Evolutionary conservation across 2,797 vertebrate species (phyloP).

Genomic region (Sandelia bainsii): DNA sequence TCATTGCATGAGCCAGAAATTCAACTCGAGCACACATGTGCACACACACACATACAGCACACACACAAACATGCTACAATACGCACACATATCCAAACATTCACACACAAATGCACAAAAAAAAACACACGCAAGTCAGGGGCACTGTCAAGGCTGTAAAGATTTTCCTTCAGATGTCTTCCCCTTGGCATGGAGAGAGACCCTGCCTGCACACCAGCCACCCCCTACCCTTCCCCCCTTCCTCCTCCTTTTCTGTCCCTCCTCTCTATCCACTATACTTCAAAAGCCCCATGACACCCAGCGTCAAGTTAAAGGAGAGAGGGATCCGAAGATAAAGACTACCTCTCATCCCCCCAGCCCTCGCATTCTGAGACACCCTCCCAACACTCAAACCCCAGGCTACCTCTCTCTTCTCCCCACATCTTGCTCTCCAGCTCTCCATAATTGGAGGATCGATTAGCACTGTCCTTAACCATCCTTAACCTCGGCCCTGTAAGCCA

Average conservation of each 20-base stretch:
- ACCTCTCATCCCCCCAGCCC: conserved; percentile 67
- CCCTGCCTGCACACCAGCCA: conserved; percentile 59
- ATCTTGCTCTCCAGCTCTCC: conserved; percentile 61
- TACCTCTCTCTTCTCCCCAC: conserved; percentile 64
- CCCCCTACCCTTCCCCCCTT: conserved; percentile 9
- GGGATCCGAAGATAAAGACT: conserved; percentile 78
- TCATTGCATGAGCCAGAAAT: conserved; percentile 73
- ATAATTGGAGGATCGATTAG: conserved; percentile 85
- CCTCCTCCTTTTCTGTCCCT: conserved; percentile 61
- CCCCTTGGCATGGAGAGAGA: conserved; percentile 81
- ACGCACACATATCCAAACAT: conserved; percentile 62
- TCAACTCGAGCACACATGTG: conserved; percentile 55
- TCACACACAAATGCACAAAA: conserved; percentile 55
- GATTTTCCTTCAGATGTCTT: conserved; percentile 85
- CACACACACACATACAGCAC: conserved; percentile 37
- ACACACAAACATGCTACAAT: conserved; percentile 48
- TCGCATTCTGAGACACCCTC: conserved; percentile 67
- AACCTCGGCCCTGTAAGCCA: conserved; percentile 68
- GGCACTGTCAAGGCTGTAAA: conserved; percentile 82
- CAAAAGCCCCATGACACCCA: conserved; percentile 83
- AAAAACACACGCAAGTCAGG: conserved; percentile 61
- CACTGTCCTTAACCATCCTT: conserved; percentile 80
- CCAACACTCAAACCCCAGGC: conserved; percentile 70
- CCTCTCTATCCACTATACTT: conserved; percentile 81
- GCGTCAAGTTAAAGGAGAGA: conserved; percentile 82